These are phyloP conservation scores for Puffinus mauretanicus DNA, from an alignment of 2,113 vertebrate genomes.

Conservation along the genomic window DNA sequence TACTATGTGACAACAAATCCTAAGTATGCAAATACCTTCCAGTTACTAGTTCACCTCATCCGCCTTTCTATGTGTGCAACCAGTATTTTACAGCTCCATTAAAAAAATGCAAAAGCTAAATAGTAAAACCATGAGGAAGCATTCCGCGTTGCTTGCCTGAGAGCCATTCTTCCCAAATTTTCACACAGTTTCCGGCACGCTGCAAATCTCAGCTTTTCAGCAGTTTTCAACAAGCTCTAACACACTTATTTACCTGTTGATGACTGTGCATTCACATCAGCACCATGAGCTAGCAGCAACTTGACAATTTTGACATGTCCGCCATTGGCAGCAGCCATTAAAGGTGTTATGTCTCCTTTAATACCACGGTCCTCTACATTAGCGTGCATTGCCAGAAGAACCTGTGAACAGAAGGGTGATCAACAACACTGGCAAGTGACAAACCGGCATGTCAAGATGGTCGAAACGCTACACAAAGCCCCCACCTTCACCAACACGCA, in stretches of 20 bases:
- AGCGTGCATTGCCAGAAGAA: constrained; percentile 97
- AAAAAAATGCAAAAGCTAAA: not conserved
- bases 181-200: rapidly evolving
- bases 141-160: not conserved
- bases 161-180: not conserved
- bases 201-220: not conserved
- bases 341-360: constrained; percentile 97
- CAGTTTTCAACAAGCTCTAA: rapidly evolving
- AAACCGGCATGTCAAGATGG: too few species aligned
- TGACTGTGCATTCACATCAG: constrained; percentile 97
- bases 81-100: not conserved
- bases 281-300: constrained; percentile 95
- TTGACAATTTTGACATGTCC: constrained; percentile 99
- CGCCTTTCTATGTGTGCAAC: rapidly evolving
- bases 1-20: not conserved
- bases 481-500: not conserved
- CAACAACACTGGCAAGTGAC: not conserved
- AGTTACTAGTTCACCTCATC: not conserved
- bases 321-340: constrained; percentile 98
- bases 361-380: constrained; percentile 98
- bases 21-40: rapidly evolving
- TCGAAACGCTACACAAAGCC: not conserved
- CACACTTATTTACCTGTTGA: constrained; percentile 83
- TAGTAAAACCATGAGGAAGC: not conserved
- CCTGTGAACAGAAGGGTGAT: constrained; percentile 69